Base-by-base conservation (phyloP, 2,797 vertebrate species). In the Anguilla marmorata region DNA sequence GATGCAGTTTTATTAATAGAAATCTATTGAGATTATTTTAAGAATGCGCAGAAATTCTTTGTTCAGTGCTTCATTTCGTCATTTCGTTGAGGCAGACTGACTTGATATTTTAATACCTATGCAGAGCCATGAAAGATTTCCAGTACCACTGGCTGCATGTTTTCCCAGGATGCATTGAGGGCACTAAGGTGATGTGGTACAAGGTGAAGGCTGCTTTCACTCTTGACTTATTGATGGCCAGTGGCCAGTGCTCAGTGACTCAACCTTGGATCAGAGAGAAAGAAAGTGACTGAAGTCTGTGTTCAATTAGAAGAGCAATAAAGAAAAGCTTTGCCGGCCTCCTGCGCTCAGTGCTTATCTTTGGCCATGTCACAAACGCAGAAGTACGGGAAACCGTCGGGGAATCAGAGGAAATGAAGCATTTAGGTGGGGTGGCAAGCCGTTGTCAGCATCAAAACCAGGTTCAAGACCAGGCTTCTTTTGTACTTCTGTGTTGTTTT, bases 281-380 rank as follows among this genome's bases (percentile, higher is more conserved):
- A 89, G 89, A 93, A 94, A 93, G 91, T 91, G 90, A 89, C 66
- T 1, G 88, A 79, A 76, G 89, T 90, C 93, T 94, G 94, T 90
- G 93, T 93, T 93, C 87, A 91, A 90, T 94, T 93, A 94, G n/a
- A 56, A 87, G 90, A 88, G 90, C 88, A 87, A 37, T 19, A 45
- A 79, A 33, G 21, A 54, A 60, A 66, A 48, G 19, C 54, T 85
- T 14, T 60, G 11, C 52, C 56, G 4, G 58, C 58, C 83, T 84
- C 90, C 89, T 14, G 24, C 41, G 14, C 37, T 87, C 86, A 90
- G 89, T 90, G 90, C 91, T 90, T 88, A 91, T 93, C 92, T 30
- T 87, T 72, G 89, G 87, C 92, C 90, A 89, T 93, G 90, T 90
- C 84, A 88, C 91, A 92, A 93, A 93, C 91, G 93, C 87, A 58